Evolutionary conservation across 35 echinoderm and acorn worm species (phyloP).

Genomic region (Chiridota heheva): DNA sequence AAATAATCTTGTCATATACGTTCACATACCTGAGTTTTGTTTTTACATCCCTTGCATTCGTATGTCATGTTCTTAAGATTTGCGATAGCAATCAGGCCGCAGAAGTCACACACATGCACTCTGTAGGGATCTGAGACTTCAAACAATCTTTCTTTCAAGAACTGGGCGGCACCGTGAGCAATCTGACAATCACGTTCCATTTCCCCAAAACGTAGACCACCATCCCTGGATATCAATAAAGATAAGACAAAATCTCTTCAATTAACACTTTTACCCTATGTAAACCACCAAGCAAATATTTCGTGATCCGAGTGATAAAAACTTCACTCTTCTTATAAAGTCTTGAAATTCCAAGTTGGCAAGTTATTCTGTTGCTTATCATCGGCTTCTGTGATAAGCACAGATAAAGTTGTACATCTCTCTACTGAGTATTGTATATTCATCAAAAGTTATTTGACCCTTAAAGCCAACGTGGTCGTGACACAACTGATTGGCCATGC

Average conservation of each 20-base stretch:
- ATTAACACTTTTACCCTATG: not conserved
- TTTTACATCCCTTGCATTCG: constrained; percentile 97
- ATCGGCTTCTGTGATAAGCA: no score
- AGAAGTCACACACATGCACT: constrained; percentile 95
- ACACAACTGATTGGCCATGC: no score
- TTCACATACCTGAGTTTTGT: constrained; percentile 88
- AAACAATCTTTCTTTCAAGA: constrained; percentile 92
- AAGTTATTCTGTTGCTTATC: no score
- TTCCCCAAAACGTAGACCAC: constrained; percentile 96
- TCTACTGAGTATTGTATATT: no score
- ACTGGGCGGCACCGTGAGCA: constrained; percentile 93
- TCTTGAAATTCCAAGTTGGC: no score
- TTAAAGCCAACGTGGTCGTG: no score
- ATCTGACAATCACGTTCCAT: constrained; percentile 99
- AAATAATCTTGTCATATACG: not conserved
- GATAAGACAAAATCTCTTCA: no score
- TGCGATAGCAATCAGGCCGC: constrained; percentile 95
- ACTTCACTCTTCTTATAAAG: no score
- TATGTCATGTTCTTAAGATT: constrained; percentile 98
- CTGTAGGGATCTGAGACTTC: constrained; percentile 95
- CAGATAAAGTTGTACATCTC: no score
- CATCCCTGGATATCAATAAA: constrained; percentile 74
- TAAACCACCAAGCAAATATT: not conserved
- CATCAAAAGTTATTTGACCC: no score
- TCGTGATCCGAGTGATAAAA: no score